Evolutionary conservation across 2,888 invertebrate genomes (phyloP), one percentile per base, ranked within the genome.

Genomic region (Petrolisthes manimaculis): DNA sequence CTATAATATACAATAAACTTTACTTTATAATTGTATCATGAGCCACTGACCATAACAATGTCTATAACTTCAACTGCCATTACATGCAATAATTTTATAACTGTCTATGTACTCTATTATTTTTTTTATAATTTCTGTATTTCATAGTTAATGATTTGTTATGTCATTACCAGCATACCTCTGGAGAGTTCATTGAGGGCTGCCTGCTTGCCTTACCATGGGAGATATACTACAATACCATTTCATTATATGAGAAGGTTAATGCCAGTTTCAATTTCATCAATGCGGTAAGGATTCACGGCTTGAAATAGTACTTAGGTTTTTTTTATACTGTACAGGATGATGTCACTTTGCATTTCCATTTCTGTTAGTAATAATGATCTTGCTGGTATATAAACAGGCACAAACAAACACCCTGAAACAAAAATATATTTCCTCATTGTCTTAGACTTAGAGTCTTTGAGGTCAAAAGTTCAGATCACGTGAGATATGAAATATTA

Each of bases 241-340:
- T 91, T 71, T 88, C 90, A 24, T 79, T 91, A 80, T 91, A 89
- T 71, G 88, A 91, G 55, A 79, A 79, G 24, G 86, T 91, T 54
- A 89, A 90, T 83, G 88, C 89, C 21, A 89, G 90, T 69, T 91
- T 91, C 84, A 91, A 91, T 83, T 89, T 89, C 77, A 90, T 91
- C 75, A 88, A 84, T 82, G 84, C 83, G 55, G 90, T 89, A 37
- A 89, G 90, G 81, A 56, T 14, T 21, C 21, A 55, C 3, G 67
- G 4, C 37, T 37, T 37, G 37, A 37, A 37, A 37, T 37, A 37
- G 67, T 61, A 61, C 9, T 61, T 61, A 14, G 3, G 9, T 61
- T 61, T 61, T 61, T 61, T 61, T 2, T 61, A 14, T 61, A 37
- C 37, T 37, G 37, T 37, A 37, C 37, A 37, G 37, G 37, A 37